A percentile compares a stretch with the other conserved stretches of the same genome.
Evolutionary conservation across 2,113 vertebrate species (phyloP).

Genomic region (Syngnathus typhle): DNA sequence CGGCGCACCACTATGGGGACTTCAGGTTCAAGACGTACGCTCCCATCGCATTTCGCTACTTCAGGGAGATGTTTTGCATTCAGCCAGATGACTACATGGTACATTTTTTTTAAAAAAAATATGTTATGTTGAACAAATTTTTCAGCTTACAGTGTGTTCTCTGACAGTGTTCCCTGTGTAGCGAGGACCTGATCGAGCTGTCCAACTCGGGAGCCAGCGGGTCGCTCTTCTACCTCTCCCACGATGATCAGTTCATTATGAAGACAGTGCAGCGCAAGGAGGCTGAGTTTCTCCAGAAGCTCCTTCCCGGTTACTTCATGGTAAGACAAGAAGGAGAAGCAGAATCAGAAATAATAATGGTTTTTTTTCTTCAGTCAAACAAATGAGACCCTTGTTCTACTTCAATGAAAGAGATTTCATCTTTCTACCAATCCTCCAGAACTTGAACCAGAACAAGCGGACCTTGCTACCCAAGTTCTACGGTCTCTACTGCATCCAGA

Average conservation of each 20-base stretch:
- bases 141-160: neutral
- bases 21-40: slow-evolving; percentile 96
- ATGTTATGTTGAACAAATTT: neutral
- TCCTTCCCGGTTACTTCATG: slow-evolving; percentile 95
- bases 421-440: slow-evolving; percentile 60
- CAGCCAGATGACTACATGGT: slow-evolving; percentile 92
- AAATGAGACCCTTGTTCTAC: neutral
- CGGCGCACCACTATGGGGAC: slow-evolving; percentile 89
- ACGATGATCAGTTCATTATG: slow-evolving; percentile 92
- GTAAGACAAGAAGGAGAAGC: slow-evolving; percentile 61
- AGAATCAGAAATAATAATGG: no score
- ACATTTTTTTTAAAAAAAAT: slow-evolving; percentile 12
- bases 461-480: slow-evolving; percentile 93
- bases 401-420: neutral
- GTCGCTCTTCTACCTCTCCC: slow-evolving; percentile 89
- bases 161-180: slow-evolving; percentile 85
- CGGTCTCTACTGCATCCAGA: slow-evolving; percentile 88
- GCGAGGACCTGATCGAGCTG: slow-evolving; percentile 82
- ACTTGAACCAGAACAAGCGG: slow-evolving; percentile 91
- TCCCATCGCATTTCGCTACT: slow-evolving; percentile 92
- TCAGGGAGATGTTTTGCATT: slow-evolving; percentile 93
- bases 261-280: slow-evolving; percentile 97
- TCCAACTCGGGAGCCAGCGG: slow-evolving; percentile 90
- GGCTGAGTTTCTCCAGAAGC: slow-evolving; percentile 91
- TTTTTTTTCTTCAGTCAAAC: no score